A percentile compares a stretch with the other conserved stretches of the same genome.
These are phyloP conservation scores for Coptodon bakossiorum DNA, from an alignment of 2,113 vertebrate species.

Conservation along the genomic window DNA sequence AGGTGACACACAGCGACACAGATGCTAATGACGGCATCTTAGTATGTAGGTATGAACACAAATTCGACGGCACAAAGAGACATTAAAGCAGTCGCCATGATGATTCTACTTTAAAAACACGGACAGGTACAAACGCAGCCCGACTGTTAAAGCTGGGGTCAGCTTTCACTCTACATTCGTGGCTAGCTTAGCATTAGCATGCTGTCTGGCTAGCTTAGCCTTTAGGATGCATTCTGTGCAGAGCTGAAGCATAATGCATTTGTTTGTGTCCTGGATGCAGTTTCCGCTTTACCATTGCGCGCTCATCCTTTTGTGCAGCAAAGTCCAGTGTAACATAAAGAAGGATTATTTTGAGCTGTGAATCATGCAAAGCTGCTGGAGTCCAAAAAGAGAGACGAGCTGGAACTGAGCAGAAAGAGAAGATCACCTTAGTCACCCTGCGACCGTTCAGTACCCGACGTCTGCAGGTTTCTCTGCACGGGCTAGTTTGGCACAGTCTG, in stretches of 20 bases:
- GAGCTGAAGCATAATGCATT: background rate
- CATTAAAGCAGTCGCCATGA: background rate
- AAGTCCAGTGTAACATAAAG: background rate
- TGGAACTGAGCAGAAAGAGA: background rate
- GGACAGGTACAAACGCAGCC: background rate
- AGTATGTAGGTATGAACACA: background rate
- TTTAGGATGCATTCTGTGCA: background rate
- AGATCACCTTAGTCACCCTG: background rate
- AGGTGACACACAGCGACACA: background rate
- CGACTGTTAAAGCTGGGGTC: background rate
- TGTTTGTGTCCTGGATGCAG: background rate
- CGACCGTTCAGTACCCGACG: background rate
- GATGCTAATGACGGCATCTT: background rate
- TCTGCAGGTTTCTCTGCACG: background rate
- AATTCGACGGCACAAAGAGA: background rate
- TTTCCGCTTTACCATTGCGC: background rate
- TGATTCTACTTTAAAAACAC: background rate
- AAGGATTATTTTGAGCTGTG: background rate
- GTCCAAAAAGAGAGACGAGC: background rate
- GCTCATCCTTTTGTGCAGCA: background rate
- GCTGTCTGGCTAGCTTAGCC: background rate
- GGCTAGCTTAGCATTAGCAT: background rate
- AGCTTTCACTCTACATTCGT: background rate
- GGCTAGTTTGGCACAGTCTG: background rate
- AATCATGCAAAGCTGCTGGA: background rate